Percentiles rank a stretch among this genome's conserved stretches.
phyloP scores from a whole-genome alignment of 2,888 invertebrate species.

The Gnatocerus cornutus region DNA sequence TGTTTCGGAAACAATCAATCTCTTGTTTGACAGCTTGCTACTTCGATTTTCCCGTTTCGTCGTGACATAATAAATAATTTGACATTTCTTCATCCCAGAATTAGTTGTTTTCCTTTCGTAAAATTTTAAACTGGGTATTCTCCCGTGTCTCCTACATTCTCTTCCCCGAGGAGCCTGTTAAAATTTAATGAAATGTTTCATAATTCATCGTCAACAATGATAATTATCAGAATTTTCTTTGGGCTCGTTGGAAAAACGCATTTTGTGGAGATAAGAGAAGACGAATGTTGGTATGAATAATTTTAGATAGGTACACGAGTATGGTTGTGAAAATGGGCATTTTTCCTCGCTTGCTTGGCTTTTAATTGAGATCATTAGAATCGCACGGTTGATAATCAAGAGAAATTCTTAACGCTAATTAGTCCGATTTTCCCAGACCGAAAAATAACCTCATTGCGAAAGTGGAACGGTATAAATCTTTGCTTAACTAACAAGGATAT shows the following conservation, averaged over 20 bases:
- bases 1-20: too few species aligned
- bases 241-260: not conserved
- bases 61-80: slow-evolving; percentile 18
- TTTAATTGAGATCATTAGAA: slow-evolving; percentile 6
- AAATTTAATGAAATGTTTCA: slow-evolving; percentile 38
- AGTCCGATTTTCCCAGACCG: slow-evolving; percentile 9
- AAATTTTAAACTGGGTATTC: slow-evolving; percentile 28
- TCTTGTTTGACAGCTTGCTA: too few species aligned
- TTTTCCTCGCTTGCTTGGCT: not conserved
- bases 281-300: too few species aligned
- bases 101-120: slow-evolving; percentile 3
- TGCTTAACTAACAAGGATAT: slow-evolving; percentile 7
- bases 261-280: not conserved
- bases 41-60: too few species aligned
- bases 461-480: slow-evolving; percentile 11
- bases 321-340: too few species aligned
- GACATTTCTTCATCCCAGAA: not conserved
- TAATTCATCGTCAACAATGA: slow-evolving; percentile 30
- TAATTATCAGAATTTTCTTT: slow-evolving; percentile 37
- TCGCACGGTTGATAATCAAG: slow-evolving; percentile 6
- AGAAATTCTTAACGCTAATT: slow-evolving; percentile 10
- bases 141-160: slow-evolving; percentile 12
- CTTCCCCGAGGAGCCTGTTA: slow-evolving; percentile 27
- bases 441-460: slow-evolving; percentile 7
- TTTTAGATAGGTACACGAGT: too few species aligned